Evolutionary conservation across 2,113 vertebrate species (phyloP), one percentile per base, ranked within the genome.

Genomic region (Carassius carassius): DNA sequence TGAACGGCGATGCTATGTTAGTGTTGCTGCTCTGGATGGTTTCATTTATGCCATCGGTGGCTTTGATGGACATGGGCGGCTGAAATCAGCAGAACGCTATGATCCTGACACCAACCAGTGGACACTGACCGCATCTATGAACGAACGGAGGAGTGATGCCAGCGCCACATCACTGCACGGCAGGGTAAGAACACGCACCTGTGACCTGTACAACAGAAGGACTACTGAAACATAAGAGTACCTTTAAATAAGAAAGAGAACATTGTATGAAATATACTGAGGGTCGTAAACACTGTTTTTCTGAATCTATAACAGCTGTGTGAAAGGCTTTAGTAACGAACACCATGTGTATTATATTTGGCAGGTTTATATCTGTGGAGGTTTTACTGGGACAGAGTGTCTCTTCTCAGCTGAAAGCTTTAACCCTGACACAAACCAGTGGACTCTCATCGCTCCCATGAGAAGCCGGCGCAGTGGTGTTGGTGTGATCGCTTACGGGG

Each of bases 341-440:
- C 37, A 44, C n/a, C 9, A 44, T 44, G 69, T 4, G 6, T 65
- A 58, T 69, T 19, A 19, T 84, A 29, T 63, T 60, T 29, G 58
- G 8, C 58, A 98, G 96, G 89, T 98, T 81, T 99, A 97, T 62
- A 95, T 98, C 67, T 97, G 97, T 17, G 97, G 97, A 19, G 97
- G 97, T 21, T 95, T 95, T 89, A 95, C 96, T 0, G 96, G 96
- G 0, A 92, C 84, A 0, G 92, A 95, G 2, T 94, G 91, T 83
- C 92, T 97, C 67, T 93, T 92, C 67, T 95, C 95, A 3, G 96
- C 95, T 0, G 96, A 96, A 80, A 89, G 84, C n/a, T 97, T 95
- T 29, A 85, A 89, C 9, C 86, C 94, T 12, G 85, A 90, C 32
- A 93, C 91, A 1, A 92, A 94, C 25, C 93, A 95, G 70, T 96